Percentiles rank a stretch among this genome's conserved stretches.
These are phyloP conservation scores for Limenitis camilla DNA, from an alignment of 2,888 invertebrate species.

Conservation along the genomic window DNA sequence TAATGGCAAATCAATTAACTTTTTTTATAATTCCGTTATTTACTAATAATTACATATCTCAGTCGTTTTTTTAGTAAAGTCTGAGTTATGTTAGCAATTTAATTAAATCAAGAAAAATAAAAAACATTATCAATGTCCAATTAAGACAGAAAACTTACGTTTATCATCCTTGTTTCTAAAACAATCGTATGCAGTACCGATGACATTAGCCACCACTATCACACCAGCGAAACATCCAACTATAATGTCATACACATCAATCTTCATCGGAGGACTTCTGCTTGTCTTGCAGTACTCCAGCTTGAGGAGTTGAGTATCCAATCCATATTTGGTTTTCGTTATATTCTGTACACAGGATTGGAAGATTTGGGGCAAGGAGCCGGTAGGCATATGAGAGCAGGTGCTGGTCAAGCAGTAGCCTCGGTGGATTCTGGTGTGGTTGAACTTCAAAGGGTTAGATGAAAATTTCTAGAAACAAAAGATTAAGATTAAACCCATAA, in stretches of 20 bases:
- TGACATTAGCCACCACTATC: conserved; percentile 23
- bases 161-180: conserved; percentile 23
- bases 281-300: conserved; percentile 27
- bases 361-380: conserved; percentile 17
- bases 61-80: too few relatives aligned
- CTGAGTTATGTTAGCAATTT: not conserved
- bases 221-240: conserved; percentile 17
- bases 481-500: too few relatives aligned
- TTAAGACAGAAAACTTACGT: conserved; percentile 19
- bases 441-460: conserved; percentile 25
- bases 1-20: too few relatives aligned
- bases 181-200: conserved; percentile 27
- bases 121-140: not conserved
- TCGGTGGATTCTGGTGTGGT: conserved; percentile 30
- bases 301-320: conserved; percentile 19
- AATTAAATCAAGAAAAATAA: not conserved
- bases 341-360: conserved; percentile 26
- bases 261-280: conserved; percentile 6
- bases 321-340: conserved; percentile 22
- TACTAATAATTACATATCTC: too few relatives aligned
- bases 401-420: conserved; percentile 29
- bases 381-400: conserved; percentile 23
- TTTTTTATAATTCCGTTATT: too few relatives aligned
- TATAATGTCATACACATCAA: conserved; percentile 24
- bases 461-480: conserved; percentile 24